Conservation (phyloP, 2,888 invertebrate species). For the Rhorus exstirpatorius region DNA sequence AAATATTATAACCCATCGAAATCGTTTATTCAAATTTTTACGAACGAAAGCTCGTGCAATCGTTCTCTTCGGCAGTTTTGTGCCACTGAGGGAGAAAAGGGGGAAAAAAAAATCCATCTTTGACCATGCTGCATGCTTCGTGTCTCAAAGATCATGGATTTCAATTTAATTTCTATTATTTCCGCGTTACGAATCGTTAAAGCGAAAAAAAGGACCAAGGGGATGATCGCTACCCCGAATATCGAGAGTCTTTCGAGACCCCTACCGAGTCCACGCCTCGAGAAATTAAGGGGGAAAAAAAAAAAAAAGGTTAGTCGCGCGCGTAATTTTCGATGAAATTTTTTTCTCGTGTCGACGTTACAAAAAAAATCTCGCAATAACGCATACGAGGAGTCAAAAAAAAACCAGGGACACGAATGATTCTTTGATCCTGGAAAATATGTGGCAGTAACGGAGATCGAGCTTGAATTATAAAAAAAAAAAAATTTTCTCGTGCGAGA, state of each 20-base stretch:
- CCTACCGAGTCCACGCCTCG: conserved; percentile 41
- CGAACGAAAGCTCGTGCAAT: too few relatives aligned
- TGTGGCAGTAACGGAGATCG: neutral
- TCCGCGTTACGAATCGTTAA: neutral
- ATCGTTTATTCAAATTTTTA: neutral
- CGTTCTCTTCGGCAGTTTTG: neutral
- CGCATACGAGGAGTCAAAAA: neutral
- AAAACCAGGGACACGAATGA: neutral
- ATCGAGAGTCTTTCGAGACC: neutral
- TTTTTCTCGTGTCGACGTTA: neutral
- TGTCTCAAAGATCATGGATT: conserved; percentile 1
- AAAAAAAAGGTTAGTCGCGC: conserved; percentile 66
- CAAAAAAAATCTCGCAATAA: conserved; percentile 31
- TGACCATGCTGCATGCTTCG: conserved; percentile 19
- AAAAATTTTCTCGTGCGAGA: conserved; percentile 63
- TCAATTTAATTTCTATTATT: neutral
- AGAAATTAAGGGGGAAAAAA: conserved; percentile 3
- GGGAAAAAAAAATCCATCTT: conserved; percentile 41
- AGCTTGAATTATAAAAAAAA: conserved; percentile 26
- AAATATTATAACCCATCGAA: neutral
- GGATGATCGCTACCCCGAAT: conserved; percentile 15
- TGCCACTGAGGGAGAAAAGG: neutral
- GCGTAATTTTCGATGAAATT: conserved; percentile 15
- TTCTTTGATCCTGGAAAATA: conserved; percentile 13
- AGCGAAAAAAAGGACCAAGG: neutral